A percentile compares a stretch with the other conserved stretches of the same genome.
Conservation (phyloP, 1,140 invertebrate species). For the Drusus annulatus region DNA sequence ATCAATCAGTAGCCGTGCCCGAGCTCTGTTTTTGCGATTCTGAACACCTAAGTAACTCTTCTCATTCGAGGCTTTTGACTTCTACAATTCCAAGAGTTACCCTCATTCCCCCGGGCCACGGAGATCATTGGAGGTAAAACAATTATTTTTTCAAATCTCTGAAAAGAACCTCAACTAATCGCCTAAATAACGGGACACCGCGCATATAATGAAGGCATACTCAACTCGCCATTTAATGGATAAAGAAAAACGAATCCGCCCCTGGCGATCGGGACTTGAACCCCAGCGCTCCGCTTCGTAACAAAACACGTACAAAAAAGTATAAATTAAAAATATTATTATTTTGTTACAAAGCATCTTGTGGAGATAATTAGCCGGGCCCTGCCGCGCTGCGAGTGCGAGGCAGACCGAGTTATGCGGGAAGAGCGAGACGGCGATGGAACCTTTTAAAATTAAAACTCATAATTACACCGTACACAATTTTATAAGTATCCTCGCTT, state of each 20-base stretch:
- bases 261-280: constrained; percentile 29
- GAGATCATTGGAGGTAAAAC: too few species aligned
- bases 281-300: constrained; percentile 44
- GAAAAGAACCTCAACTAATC: too few species aligned
- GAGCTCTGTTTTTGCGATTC: too few species aligned
- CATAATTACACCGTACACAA: constrained; percentile 58
- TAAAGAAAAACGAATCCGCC: constrained; percentile 30
- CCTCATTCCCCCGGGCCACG: too few species aligned
- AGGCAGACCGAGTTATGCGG: constrained; percentile 34
- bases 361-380: constrained; percentile 56
- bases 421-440: constrained; percentile 16
- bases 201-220: not conserved
- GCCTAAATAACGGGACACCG: too few species aligned
- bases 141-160: too few species aligned
- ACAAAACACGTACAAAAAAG: constrained; percentile 57
- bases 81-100: too few species aligned
- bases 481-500: constrained; percentile 51
- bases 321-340: constrained; percentile 60
- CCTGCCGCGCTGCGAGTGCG: constrained; percentile 38
- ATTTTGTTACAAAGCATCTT: constrained; percentile 56
- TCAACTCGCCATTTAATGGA: not conserved
- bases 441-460: constrained; percentile 57
- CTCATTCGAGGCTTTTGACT: too few species aligned
- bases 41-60: too few species aligned
- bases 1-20: too few species aligned